Conservation (phyloP, 2,888 invertebrate genomes). For the Chaetogeoica ovagalla region DNA sequence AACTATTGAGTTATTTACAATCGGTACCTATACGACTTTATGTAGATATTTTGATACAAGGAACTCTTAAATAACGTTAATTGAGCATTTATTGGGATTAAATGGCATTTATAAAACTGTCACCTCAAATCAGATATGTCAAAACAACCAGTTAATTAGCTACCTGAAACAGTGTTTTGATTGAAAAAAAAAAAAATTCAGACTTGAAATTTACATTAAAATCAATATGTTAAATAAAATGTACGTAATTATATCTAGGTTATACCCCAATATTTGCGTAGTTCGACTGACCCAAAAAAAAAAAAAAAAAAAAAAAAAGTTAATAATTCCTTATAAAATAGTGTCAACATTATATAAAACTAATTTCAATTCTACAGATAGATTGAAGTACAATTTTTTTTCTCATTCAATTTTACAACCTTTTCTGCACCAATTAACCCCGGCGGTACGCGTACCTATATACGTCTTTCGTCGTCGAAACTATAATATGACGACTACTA, state of each 20-base stretch:
- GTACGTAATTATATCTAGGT: slow-evolving; percentile 37
- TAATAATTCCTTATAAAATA: slow-evolving; percentile 7
- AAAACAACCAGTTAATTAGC: slow-evolving; percentile 40
- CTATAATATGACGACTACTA: not conserved
- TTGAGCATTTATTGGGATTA: slow-evolving; percentile 45
- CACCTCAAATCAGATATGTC: slow-evolving; percentile 1
- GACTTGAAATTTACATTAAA: slow-evolving; percentile 44
- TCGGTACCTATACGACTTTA: slow-evolving; percentile 33
- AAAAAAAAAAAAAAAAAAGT: slow-evolving; percentile 10
- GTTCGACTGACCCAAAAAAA: slow-evolving; percentile 30
- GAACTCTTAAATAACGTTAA: slow-evolving; percentile 51
- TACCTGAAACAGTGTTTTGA: slow-evolving; percentile 50
- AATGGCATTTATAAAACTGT: slow-evolving; percentile 39
- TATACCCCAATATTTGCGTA: slow-evolving; percentile 31
- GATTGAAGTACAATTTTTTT: slow-evolving; percentile 20
- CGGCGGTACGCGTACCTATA: slow-evolving; percentile 19
- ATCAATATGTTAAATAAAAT: slow-evolving; percentile 27
- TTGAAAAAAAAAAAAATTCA: slow-evolving; percentile 27
- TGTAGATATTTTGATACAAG: slow-evolving; percentile 43
- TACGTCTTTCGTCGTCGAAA: slow-evolving; percentile 17
- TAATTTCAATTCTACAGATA: slow-evolving; percentile 26
- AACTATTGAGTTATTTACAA: slow-evolving; percentile 47
- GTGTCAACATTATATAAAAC: slow-evolving; percentile 29
- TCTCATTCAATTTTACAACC: slow-evolving; percentile 14
- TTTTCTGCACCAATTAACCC: slow-evolving; percentile 44